phyloP scores from a whole-genome alignment of 2,888 invertebrate species.

The Epinotia ramella region DNA sequence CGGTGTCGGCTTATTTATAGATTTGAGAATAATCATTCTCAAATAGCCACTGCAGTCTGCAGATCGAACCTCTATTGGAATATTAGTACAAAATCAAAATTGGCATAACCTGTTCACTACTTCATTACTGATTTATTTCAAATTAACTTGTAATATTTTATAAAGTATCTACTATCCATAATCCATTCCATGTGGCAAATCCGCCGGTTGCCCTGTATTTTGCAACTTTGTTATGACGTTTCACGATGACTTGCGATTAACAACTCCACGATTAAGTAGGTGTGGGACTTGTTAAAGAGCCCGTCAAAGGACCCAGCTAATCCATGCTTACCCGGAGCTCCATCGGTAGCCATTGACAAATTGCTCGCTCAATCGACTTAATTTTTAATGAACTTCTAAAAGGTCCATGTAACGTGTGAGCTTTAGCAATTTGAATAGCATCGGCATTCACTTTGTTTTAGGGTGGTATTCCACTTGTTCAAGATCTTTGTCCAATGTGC shows the following conservation, averaged over 20 bases:
- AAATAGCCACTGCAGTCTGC: background rate
- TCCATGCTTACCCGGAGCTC: background rate
- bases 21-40: background rate
- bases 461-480: too few species aligned
- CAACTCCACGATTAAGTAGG: background rate
- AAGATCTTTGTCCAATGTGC: too few species aligned
- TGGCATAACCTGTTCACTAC: too few species aligned
- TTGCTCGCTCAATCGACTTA: background rate
- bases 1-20: slow-evolving; percentile 3
- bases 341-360: background rate
- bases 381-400: background rate
- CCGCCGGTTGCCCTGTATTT: background rate
- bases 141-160: background rate
- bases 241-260: slow-evolving; percentile 2
- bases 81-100: background rate
- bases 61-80: slow-evolving; percentile 4
- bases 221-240: background rate
- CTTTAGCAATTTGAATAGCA: background rate
- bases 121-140: background rate
- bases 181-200: background rate
- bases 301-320: background rate
- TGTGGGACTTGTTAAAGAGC: background rate
- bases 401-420: background rate
- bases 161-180: background rate
- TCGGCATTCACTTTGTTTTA: background rate